Evolutionary conservation across 2,113 vertebrate genomes (phyloP).

Genomic region (Phalacrocorax carbo): DNA sequence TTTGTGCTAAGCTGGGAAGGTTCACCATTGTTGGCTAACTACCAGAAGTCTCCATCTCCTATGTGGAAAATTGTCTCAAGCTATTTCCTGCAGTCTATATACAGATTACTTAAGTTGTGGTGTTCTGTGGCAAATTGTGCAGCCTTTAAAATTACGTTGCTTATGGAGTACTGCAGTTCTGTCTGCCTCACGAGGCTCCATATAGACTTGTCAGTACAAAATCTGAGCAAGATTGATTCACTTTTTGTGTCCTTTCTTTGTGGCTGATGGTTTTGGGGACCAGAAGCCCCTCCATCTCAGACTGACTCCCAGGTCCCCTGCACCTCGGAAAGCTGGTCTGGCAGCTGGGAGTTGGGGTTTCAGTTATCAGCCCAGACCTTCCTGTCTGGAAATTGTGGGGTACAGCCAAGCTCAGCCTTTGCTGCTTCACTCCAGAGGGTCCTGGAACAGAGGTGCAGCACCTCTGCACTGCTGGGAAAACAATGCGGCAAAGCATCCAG

Average conservation of each 20-base stretch:
- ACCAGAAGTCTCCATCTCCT: background rate
- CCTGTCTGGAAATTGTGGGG: background rate
- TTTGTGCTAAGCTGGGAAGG: background rate
- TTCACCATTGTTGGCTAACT: background rate
- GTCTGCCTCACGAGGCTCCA: background rate
- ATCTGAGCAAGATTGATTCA: background rate
- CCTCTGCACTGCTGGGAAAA: background rate
- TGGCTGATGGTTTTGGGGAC: background rate
- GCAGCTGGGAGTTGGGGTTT: background rate
- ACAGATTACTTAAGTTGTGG: background rate
- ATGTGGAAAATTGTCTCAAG: background rate
- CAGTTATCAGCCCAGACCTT: fast-evolving
- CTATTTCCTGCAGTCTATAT: background rate
- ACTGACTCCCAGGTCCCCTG: too few species aligned
- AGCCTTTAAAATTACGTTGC: background rate
- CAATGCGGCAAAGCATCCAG: background rate
- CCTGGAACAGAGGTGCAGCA: background rate
- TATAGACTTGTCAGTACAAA: background rate
- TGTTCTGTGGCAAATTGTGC: background rate
- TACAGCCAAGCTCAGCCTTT: background rate
- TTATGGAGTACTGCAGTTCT: background rate
- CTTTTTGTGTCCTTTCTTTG: background rate
- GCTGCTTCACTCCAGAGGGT: background rate
- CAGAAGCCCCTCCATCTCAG: background rate
- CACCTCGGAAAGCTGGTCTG: background rate